phyloP scores from a whole-genome alignment of 1,140 invertebrate species.

The Melanaphis sacchari region DNA sequence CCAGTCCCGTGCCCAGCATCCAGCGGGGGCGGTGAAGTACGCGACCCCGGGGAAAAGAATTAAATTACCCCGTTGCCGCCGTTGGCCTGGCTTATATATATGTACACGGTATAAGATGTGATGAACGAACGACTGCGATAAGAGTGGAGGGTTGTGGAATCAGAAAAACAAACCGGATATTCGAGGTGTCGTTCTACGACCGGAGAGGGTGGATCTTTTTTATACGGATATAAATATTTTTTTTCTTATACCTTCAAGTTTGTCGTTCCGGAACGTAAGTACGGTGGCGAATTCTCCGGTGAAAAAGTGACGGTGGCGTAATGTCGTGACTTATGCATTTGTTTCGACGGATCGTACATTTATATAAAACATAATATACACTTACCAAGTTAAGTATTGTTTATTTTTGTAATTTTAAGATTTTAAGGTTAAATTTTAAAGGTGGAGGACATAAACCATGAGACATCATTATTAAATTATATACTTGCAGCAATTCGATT shows the following conservation, averaged over 20 bases:
- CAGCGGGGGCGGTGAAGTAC: background rate
- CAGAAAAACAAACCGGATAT: slow-evolving; percentile 53
- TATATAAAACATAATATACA: background rate
- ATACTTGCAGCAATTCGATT: background rate
- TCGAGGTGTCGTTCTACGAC: slow-evolving; percentile 38
- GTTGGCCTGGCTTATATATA: background rate
- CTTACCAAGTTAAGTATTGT: background rate
- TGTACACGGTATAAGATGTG: background rate
- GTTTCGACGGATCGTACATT: background rate
- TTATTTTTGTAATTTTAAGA: background rate
- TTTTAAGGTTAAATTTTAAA: background rate
- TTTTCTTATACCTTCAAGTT: background rate
- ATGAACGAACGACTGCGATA: background rate
- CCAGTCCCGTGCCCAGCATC: background rate
- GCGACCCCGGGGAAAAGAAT: slow-evolving; percentile 55
- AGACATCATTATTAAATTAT: too few species aligned
- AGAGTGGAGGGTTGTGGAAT: background rate
- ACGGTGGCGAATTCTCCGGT: background rate
- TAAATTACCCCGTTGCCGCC: slow-evolving; percentile 21
- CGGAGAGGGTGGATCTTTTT: slow-evolving; percentile 1
- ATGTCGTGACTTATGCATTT: background rate
- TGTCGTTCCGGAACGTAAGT: slow-evolving; percentile 19
- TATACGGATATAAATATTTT: background rate
- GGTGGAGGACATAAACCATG: background rate
- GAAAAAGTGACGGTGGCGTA: background rate